Conservation (phyloP, 2,888 invertebrate genomes). For the Cyaniris semiargus region DNA sequence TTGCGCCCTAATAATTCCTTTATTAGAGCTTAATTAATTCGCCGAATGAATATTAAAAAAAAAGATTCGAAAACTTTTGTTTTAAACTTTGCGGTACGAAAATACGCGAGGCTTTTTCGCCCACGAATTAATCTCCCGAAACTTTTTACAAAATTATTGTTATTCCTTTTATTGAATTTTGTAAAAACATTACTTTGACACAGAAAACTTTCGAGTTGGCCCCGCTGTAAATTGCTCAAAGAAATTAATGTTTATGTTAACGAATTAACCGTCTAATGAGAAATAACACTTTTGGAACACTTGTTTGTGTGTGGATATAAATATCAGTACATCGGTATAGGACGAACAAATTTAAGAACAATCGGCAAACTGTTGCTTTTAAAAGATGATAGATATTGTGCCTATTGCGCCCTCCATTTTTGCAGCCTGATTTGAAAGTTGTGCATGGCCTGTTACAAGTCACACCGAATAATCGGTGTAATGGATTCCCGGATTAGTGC, state of each 20-base stretch:
- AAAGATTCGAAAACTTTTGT: background rate
- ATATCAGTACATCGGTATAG: too few relatives aligned
- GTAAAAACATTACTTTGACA: slow-evolving; percentile 3
- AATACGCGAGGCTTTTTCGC: background rate
- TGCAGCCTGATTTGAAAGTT: background rate
- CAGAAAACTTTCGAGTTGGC: background rate
- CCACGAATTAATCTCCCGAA: slow-evolving; percentile 10
- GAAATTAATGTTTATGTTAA: slow-evolving; percentile 13
- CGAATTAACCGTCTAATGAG: background rate
- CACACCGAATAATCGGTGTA: slow-evolving; percentile 37
- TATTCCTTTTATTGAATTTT: slow-evolving; percentile 23
- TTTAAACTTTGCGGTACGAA: background rate
- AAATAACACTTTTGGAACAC: background rate
- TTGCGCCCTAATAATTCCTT: background rate
- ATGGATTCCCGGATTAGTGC: slow-evolving; percentile 37
- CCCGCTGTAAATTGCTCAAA: background rate
- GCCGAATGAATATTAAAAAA: background rate
- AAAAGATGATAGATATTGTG: background rate
- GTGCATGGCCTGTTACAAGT: background rate
- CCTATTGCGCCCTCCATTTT: background rate
- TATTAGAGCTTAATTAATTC: background rate
- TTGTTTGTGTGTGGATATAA: background rate
- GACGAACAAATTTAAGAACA: background rate
- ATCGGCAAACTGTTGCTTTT: background rate
- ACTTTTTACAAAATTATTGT: slow-evolving; percentile 13